Evolutionary conservation across 2,797 vertebrate genomes (phyloP).

Genomic region (Rhinogobio ventralis): DNA sequence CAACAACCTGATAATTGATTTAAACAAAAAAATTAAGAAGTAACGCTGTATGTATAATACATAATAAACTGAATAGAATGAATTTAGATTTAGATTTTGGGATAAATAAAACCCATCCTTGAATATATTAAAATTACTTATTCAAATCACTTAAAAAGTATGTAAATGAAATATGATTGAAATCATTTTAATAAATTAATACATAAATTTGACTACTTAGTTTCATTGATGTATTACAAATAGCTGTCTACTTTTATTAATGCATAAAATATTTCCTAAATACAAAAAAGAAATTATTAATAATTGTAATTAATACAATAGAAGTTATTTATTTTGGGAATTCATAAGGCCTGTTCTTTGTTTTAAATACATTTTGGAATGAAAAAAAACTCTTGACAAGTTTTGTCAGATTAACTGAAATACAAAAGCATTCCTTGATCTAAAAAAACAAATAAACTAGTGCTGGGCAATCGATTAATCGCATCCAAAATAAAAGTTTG

Average conservation of each 20-base stretch:
- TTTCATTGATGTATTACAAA: neutral
- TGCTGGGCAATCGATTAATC: too few species aligned
- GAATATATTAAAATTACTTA: neutral
- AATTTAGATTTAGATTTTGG: neutral
- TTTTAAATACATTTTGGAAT: neutral
- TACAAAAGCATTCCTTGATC: neutral
- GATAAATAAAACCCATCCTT: neutral
- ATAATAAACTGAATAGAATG: neutral
- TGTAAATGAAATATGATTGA: neutral
- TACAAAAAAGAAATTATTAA: neutral
- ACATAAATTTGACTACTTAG: neutral
- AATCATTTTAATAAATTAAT: neutral
- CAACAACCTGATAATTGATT: neutral
- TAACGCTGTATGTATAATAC: too few species aligned
- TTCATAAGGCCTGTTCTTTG: neutral
- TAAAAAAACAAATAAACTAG: neutral
- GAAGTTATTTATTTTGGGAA: neutral
- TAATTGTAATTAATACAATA: neutral
- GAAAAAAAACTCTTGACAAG: neutral
- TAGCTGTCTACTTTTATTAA: neutral
- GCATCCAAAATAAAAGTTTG: neutral
- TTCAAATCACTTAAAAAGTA: too few species aligned
- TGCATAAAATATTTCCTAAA: neutral
- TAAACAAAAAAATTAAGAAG: too few species aligned
- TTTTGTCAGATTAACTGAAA: neutral